phyloP scores from a whole-genome alignment of 2,113 vertebrate species.

The zebrafish (Danio rerio) region GRCz12tu NC_133179.1:23294001-23294500 shows the following conservation, averaged over 20 bases:
- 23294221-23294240: not conserved
- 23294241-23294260: no score
- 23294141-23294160: conserved; percentile 7
- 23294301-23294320: not conserved
- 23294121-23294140: not conserved
- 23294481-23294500: no score
- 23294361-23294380: no score
- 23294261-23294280: conserved; percentile 1
- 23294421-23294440: no score
- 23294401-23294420: no score
- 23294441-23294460: no score
- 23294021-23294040: not conserved
- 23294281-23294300: conserved; percentile 14
- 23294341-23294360: not conserved
- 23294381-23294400: no score
- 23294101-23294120: not conserved
- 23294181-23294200: conserved; percentile 9
- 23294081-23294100: not conserved
- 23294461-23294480: no score
- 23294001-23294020: conserved; percentile 15
- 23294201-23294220: not conserved
- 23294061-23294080: no score
- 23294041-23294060: conserved; percentile 3
- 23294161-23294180: not conserved
- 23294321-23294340: not conserved